phyloP scores from a whole-genome alignment of 2,888 invertebrate genomes.

The Trissoscelio sp. region DNA sequence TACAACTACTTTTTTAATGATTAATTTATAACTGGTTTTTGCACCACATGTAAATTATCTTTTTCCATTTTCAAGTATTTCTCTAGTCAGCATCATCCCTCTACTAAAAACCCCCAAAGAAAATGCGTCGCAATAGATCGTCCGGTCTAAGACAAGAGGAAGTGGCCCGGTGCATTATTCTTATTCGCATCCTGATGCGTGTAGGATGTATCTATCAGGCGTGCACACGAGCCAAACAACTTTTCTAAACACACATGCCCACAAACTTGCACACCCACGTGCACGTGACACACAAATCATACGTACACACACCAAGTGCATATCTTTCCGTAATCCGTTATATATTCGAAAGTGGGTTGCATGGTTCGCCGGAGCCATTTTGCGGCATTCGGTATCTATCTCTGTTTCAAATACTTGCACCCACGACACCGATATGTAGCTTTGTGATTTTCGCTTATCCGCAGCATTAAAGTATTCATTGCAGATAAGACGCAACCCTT shows the following conservation, averaged over 20 bases:
- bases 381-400: slow-evolving; percentile 66
- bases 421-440: slow-evolving; percentile 56
- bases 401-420: slow-evolving; percentile 58
- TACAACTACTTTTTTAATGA: too few relatives aligned
- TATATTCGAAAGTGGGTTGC: slow-evolving; percentile 78
- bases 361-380: slow-evolving; percentile 78
- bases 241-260: slow-evolving; percentile 37
- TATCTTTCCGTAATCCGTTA: slow-evolving; percentile 61
- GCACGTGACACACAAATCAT: slow-evolving; percentile 22
- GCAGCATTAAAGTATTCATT: slow-evolving; percentile 59
- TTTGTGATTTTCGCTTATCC: slow-evolving; percentile 62
- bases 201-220: slow-evolving; percentile 37
- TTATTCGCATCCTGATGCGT: slow-evolving; percentile 42
- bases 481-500: slow-evolving; percentile 59
- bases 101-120: too few relatives aligned
- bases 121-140: not conserved
- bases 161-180: slow-evolving; percentile 27
- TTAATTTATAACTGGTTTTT: too few relatives aligned
- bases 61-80: too few relatives aligned
- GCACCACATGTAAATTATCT: too few relatives aligned
- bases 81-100: too few relatives aligned
- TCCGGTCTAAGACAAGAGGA: not conserved
- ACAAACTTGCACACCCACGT: slow-evolving; percentile 5
- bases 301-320: slow-evolving; percentile 25
- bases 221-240: slow-evolving; percentile 36